Conservation (phyloP, 2,113 vertebrate genomes). For the Hemichromis elongatus region DNA sequence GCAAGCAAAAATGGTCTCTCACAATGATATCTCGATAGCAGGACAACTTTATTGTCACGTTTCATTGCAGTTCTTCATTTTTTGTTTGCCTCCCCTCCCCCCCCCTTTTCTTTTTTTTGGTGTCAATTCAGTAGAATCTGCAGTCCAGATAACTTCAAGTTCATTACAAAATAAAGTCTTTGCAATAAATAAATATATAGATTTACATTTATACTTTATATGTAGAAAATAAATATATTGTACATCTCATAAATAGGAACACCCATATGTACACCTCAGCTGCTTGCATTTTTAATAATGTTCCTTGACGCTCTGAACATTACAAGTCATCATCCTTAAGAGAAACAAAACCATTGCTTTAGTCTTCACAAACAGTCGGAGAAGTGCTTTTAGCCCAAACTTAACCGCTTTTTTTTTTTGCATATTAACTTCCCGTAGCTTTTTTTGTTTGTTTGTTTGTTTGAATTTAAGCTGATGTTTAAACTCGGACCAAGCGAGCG, state of each 20-base stretch:
- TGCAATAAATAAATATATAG: constrained; percentile 99
- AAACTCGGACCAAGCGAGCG: not conserved
- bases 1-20: constrained; percentile 65
- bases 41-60: constrained; percentile 93
- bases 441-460: not conserved
- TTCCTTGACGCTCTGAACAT: constrained; percentile 75
- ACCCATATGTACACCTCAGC: constrained; percentile 92
- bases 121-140: constrained; percentile 79
- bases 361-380: constrained; percentile 52
- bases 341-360: constrained; percentile 1
- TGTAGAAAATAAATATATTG: constrained; percentile 98
- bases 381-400: constrained; percentile 58
- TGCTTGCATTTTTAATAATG: constrained; percentile 84
- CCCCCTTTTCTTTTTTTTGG: not conserved
- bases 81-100: constrained; percentile 9
- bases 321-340: constrained; percentile 69
- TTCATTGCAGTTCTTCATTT: constrained; percentile 58
- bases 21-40: constrained; percentile 66
- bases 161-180: constrained; percentile 84
- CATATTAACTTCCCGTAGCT: constrained; percentile 3
- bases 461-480: constrained; percentile 27
- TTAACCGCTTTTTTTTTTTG: constrained; percentile 44
- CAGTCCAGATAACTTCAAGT: constrained; percentile 76
- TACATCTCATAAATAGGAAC: constrained; percentile 99
- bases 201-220: constrained; percentile 97